A percentile compares a stretch with the other conserved stretches of the same genome.
Evolutionary conservation across 2,113 vertebrate genomes (phyloP).

Genomic region (Zosterops hypoxanthus): DNA sequence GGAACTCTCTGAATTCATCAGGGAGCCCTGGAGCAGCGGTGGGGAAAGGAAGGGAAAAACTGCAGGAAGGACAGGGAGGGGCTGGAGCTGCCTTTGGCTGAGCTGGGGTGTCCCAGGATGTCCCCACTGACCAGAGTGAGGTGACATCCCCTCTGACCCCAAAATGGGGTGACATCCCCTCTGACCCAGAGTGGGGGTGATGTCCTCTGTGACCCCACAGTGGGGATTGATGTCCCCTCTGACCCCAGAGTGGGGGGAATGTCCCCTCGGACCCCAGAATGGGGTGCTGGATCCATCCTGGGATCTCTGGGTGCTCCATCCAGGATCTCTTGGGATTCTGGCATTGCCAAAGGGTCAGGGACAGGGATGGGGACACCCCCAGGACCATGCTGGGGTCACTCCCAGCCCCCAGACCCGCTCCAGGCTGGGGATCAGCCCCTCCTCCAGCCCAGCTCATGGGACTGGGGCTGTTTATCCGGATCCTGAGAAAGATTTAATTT

Average conservation of each 20-base stretch:
- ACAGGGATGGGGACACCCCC: not conserved
- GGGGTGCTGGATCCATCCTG: accelerated
- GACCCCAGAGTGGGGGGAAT: too few relatives aligned
- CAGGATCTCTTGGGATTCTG: accelerated
- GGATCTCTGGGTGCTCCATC: accelerated
- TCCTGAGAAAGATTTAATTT: constrained; percentile 36
- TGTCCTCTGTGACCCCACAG: too few relatives aligned
- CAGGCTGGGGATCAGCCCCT: not conserved
- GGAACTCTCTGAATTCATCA: not conserved
- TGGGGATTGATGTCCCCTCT: too few relatives aligned
- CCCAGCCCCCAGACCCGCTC: not conserved
- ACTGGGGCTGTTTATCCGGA: not conserved
- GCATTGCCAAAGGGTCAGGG: accelerated
- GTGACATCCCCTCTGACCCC: too few relatives aligned
- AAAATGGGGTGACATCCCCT: accelerated
- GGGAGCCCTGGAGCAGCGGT: not conserved
- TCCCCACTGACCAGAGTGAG: too few relatives aligned
- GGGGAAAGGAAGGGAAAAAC: not conserved
- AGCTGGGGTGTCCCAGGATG: accelerated
- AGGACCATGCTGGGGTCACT: not conserved
- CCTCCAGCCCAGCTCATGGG: not conserved
- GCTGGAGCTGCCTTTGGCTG: not conserved
- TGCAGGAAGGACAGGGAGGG: not conserved
- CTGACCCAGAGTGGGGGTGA: accelerated
- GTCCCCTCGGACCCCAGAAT: accelerated